A percentile compares a stretch with the other conserved stretches of the same genome.
Evolutionary conservation across 2,797 vertebrate genomes (phyloP).

Genomic region (Dendrocincla tyrannina): DNA sequence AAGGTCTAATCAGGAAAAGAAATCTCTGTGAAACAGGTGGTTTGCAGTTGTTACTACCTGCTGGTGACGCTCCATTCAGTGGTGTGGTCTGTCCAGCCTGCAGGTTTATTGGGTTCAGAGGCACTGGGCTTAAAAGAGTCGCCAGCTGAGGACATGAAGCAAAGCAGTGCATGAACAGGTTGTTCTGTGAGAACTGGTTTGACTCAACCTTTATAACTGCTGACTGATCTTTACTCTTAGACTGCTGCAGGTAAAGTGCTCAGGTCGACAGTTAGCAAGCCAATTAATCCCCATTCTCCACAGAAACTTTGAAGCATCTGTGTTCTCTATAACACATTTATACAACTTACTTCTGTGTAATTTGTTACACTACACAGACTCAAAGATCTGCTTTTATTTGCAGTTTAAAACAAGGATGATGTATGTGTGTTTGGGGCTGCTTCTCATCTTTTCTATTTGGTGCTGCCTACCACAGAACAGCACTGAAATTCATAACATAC

Average conservation of each 20-base stretch:
- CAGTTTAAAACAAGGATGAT: not conserved
- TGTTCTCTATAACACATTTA: not conserved
- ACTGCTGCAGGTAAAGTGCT: not conserved
- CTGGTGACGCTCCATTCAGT: not conserved
- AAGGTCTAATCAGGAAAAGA: not conserved
- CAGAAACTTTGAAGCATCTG: not conserved
- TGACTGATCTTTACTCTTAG: not conserved
- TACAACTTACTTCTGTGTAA: not conserved
- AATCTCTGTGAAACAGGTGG: not conserved
- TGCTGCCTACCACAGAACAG: not conserved
- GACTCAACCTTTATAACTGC: not conserved
- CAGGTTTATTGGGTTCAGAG: slow-evolving; percentile 66
- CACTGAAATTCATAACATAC: not conserved
- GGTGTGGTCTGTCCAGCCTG: not conserved
- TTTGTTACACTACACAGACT: not conserved
- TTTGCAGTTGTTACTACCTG: slow-evolving; percentile 50
- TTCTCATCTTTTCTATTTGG: not conserved
- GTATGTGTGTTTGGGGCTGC: not conserved
- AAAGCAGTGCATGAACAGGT: not conserved
- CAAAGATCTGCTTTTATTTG: not conserved
- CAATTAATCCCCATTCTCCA: not conserved
- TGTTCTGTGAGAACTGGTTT: not conserved
- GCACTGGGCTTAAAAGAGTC: slow-evolving; percentile 48
- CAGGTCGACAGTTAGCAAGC: not conserved
- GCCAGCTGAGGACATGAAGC: slow-evolving; percentile 53